Evolutionary conservation across 2,888 invertebrate species (phyloP).

Genomic region (Machimus atricapillus): DNA sequence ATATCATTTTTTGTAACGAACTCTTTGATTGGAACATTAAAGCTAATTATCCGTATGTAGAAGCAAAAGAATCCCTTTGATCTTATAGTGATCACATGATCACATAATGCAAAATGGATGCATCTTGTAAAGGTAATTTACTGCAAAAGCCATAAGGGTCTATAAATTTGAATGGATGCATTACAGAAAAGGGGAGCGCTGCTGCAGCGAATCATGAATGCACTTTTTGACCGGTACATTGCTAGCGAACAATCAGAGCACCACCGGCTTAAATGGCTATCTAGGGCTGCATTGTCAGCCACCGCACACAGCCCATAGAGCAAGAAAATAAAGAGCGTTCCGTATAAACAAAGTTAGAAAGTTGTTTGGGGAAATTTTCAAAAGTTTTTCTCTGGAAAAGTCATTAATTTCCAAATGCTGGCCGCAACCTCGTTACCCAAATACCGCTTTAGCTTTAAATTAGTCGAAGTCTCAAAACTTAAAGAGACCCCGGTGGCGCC

Average conservation of each 20-base stretch:
- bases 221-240: not conserved
- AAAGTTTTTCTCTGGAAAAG: not conserved
- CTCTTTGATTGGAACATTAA: too few relatives aligned
- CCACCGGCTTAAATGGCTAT: not conserved
- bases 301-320: not conserved
- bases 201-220: not conserved
- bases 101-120: not conserved
- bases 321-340: not conserved
- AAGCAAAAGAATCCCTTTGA: not conserved
- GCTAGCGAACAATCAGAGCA: not conserved
- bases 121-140: not conserved
- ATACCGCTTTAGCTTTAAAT: constrained; percentile 6
- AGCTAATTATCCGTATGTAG: not conserved
- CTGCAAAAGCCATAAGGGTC: not conserved
- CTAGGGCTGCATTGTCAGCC: not conserved
- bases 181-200: not conserved
- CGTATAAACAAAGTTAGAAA: not conserved
- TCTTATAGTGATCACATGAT: not conserved
- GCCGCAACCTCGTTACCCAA: not conserved
- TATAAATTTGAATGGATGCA: not conserved
- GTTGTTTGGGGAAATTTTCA: not conserved
- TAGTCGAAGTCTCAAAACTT: not conserved
- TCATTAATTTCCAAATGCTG: not conserved
- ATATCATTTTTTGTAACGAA: too few relatives aligned
- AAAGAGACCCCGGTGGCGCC: not conserved